These are phyloP conservation scores for Alectura lathami DNA, from an alignment of 2,113 vertebrate genomes.

Conservation along the genomic window DNA sequence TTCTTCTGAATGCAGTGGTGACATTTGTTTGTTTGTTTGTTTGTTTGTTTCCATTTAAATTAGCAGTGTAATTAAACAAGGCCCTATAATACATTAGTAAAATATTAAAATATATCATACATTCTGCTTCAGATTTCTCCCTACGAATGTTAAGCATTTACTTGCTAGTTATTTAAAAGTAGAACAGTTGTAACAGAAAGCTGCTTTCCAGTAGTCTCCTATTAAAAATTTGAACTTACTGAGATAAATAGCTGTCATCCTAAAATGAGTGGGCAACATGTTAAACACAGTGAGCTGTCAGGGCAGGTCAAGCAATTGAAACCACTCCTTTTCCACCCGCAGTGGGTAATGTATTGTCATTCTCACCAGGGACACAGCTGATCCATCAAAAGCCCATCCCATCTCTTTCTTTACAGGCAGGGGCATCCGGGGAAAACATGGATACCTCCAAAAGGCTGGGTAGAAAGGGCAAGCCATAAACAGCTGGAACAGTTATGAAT, in stretches of 20 bases:
- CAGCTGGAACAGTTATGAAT: neutral
- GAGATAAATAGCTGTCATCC: neutral
- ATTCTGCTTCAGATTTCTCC: neutral
- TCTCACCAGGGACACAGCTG: neutral
- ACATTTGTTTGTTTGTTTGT: neutral
- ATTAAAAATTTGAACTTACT: neutral
- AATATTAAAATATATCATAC: neutral
- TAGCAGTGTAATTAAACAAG: conserved; percentile 59
- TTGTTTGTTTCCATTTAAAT: conserved; percentile 59
- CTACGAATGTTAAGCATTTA: neutral
- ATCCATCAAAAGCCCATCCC: neutral
- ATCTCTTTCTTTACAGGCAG: neutral
- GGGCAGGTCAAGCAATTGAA: neutral
- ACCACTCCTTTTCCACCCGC: neutral
- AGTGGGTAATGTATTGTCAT: neutral
- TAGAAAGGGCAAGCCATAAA: neutral
- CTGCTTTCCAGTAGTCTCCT: neutral
- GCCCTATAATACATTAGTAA: conserved; percentile 16
- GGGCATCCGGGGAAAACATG: neutral
- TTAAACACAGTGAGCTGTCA: neutral
- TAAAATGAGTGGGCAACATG: neutral
- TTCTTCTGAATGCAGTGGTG: conserved; percentile 63
- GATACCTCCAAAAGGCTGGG: neutral
- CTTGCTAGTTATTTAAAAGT: neutral
- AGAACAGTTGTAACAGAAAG: neutral